A percentile compares a stretch with the other conserved stretches of the same genome.
phyloP scores from a whole-genome alignment of 2,797 vertebrate genomes.

The Perodicticus potto region DNA sequence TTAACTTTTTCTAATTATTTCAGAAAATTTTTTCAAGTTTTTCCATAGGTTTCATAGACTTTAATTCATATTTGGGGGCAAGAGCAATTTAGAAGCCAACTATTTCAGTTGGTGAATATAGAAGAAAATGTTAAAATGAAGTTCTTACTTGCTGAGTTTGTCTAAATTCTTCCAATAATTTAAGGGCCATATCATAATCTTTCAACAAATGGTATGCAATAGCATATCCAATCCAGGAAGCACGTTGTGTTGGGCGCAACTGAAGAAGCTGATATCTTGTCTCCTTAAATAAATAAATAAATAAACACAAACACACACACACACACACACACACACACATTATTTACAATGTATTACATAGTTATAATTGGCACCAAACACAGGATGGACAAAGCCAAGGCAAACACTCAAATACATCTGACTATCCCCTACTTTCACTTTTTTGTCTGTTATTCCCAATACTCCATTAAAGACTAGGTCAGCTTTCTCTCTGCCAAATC shows the following conservation, averaged over 20 bases:
- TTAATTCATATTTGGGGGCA: background rate
- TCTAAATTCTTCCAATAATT: slow-evolving; percentile 90
- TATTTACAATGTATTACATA: background rate
- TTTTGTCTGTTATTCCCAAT: background rate
- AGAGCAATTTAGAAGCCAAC: slow-evolving; percentile 4
- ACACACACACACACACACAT: no score
- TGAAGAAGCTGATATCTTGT: slow-evolving; percentile 91
- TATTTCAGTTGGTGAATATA: background rate
- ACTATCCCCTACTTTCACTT: background rate
- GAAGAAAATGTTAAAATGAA: slow-evolving; percentile 11
- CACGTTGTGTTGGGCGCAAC: slow-evolving; percentile 88
- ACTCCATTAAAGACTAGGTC: background rate
- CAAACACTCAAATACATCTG: background rate
- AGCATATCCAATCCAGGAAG: slow-evolving; percentile 91
- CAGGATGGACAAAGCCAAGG: background rate
- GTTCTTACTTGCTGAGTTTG: slow-evolving; percentile 90
- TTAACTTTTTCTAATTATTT: slow-evolving; percentile 52
- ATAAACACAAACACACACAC: no score
- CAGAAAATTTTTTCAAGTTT: background rate
- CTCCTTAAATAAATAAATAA: slow-evolving; percentile 82
- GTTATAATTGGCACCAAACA: background rate
- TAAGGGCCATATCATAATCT: slow-evolving; percentile 91
- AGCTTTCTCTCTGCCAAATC: slow-evolving; percentile 41
- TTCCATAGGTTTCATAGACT: slow-evolving; percentile 36
- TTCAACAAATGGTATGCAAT: slow-evolving; percentile 90